Percentiles rank a stretch among this genome's conserved stretches.
phyloP scores from a whole-genome alignment of 2,797 vertebrate genomes.

The Tokudaia muenninki region DNA sequence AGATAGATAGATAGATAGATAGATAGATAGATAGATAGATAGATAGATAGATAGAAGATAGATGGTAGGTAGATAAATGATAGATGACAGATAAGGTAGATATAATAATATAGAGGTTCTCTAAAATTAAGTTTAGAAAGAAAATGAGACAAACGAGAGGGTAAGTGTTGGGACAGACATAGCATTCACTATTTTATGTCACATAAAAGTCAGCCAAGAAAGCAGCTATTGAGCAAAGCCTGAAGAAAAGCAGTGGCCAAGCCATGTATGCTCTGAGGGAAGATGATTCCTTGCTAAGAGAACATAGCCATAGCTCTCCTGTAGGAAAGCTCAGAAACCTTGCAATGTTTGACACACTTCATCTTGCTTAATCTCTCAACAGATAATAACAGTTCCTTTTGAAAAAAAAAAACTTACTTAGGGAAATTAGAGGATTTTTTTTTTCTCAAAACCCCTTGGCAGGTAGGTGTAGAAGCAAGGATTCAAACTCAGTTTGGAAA shows the following conservation, averaged over 20 bases:
- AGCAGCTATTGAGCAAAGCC: not conserved
- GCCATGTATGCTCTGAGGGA: not conserved
- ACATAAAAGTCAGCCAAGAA: not conserved
- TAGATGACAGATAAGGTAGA: not conserved
- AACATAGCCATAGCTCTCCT: not conserved
- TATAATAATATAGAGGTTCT: not conserved
- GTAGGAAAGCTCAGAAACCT: not conserved
- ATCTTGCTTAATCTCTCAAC: slow-evolving; percentile 51
- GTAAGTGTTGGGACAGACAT: no score
- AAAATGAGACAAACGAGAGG: slow-evolving; percentile 10
- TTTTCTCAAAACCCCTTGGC: not conserved
- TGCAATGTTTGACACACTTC: not conserved
- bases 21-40: not conserved
- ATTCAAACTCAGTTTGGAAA: not conserved
- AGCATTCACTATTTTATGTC: not conserved
- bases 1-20: not conserved
- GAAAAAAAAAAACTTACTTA: slow-evolving; percentile 36
- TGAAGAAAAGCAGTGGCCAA: not conserved
- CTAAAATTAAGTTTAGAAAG: not conserved
- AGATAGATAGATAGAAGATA: not conserved
- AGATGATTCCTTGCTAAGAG: not conserved
- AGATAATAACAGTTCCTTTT: slow-evolving; percentile 51
- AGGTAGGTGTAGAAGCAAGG: not conserved
- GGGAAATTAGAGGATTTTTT: slow-evolving; percentile 23
- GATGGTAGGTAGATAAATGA: not conserved